Percentiles rank a stretch among this genome's conserved stretches.
Conservation (phyloP, 2,888 invertebrate genomes). For the Chymomyza caudatula region DNA sequence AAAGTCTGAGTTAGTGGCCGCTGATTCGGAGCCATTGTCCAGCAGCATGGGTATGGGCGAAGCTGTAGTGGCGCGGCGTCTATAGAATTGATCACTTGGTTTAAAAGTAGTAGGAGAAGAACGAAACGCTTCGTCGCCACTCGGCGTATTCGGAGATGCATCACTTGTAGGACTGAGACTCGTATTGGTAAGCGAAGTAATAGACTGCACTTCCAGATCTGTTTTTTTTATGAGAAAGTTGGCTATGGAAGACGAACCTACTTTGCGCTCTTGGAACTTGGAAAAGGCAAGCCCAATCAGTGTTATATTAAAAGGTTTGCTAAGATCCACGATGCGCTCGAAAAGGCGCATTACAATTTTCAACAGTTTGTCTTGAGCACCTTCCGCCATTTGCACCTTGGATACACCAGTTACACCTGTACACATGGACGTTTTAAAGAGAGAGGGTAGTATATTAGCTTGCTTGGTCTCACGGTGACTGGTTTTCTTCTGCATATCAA, state of each 20-base stretch:
- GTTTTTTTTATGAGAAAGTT: conserved; percentile 84
- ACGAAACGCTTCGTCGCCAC: conserved; percentile 69
- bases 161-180: conserved; percentile 60
- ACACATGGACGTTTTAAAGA: conserved; percentile 79
- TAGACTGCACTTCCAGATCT: conserved; percentile 87
- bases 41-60: conserved; percentile 76
- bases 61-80: conserved; percentile 73
- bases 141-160: conserved; percentile 35
- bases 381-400: conserved; percentile 77
- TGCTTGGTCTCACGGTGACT: conserved; percentile 88
- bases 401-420: conserved; percentile 75
- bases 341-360: conserved; percentile 86
- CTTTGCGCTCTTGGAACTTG: conserved; percentile 85
- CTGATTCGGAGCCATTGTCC: conserved; percentile 75
- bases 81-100: conserved; percentile 76
- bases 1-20: conserved; percentile 76
- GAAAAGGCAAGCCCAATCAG: conserved; percentile 89
- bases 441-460: conserved; percentile 84
- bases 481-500: conserved; percentile 83
- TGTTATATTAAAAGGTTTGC: conserved; percentile 88
- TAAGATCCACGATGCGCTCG: conserved; percentile 85
- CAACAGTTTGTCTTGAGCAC: conserved; percentile 83
- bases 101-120: conserved; percentile 76
- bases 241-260: conserved; percentile 85
- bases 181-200: conserved; percentile 81